These are phyloP conservation scores for Eretmocerus hayati DNA, from an alignment of 2,888 invertebrate species.

Conservation along the genomic window DNA sequence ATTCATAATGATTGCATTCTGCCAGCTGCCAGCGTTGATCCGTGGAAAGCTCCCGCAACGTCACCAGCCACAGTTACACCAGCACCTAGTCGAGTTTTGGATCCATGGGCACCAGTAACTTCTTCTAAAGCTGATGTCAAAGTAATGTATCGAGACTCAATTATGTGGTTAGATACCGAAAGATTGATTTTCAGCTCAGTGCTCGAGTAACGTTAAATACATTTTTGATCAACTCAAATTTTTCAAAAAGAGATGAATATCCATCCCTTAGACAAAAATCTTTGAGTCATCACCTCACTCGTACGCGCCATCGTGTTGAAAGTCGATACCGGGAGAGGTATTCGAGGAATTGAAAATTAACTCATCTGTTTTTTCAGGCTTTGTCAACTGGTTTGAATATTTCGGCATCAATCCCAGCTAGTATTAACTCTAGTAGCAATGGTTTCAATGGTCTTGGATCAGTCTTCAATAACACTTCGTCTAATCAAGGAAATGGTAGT, in stretches of 20 bases:
- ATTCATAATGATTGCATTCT: slow-evolving; percentile 7
- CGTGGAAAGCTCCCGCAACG: slow-evolving; percentile 37
- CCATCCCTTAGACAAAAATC: too few relatives aligned
- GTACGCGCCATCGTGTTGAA: too few relatives aligned
- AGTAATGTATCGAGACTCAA: background rate
- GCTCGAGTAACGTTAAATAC: background rate
- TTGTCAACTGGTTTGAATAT: slow-evolving; percentile 41
- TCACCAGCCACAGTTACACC: slow-evolving; percentile 32
- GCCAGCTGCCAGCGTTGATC: slow-evolving; percentile 40
- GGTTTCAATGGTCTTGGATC: slow-evolving; percentile 39
- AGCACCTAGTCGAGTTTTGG: slow-evolving; percentile 39
- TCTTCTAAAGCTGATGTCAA: slow-evolving; percentile 21
- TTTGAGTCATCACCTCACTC: too few relatives aligned
- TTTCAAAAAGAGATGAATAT: background rate
- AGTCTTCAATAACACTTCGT: slow-evolving; percentile 33
- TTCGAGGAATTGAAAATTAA: too few relatives aligned
- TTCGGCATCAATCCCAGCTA: slow-evolving; percentile 29
- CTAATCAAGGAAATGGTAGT: slow-evolving; percentile 35
- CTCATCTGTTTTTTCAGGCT: slow-evolving; percentile 23
- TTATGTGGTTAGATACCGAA: background rate
- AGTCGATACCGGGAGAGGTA: too few relatives aligned
- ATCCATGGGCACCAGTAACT: slow-evolving; percentile 52
- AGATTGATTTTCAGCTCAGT: background rate
- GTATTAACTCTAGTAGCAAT: slow-evolving; percentile 34
- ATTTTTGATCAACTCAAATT: background rate